Percentiles rank a stretch among this genome's conserved stretches.
Conservation (phyloP, 2,113 vertebrate genomes). For the Trichomycterus rosablanca region DNA sequence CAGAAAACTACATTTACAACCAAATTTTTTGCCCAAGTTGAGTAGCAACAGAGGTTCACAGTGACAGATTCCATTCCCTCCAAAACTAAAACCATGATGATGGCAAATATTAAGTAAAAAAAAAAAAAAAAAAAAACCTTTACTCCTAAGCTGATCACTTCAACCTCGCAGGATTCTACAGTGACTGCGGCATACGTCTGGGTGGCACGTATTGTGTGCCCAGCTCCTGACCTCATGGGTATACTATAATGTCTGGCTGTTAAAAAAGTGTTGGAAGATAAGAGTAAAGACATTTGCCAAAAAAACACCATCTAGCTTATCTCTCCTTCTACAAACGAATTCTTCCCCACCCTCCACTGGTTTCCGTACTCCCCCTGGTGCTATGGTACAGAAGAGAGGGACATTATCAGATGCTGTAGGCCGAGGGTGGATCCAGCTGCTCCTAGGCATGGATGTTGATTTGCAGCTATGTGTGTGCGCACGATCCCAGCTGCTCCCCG, state of each 20-base stretch:
- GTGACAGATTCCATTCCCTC: too few relatives aligned
- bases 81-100: too few relatives aligned
- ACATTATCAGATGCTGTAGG: slow-evolving; percentile 39
- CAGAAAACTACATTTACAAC: too few relatives aligned
- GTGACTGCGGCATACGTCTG: too few relatives aligned
- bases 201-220: not conserved
- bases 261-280: not conserved
- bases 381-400: slow-evolving; percentile 9
- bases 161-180: too few relatives aligned
- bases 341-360: slow-evolving; percentile 23
- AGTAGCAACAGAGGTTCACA: too few relatives aligned
- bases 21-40: too few relatives aligned
- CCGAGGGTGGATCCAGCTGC: slow-evolving; percentile 29
- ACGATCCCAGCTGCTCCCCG: slow-evolving; percentile 28
- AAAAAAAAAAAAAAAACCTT: too few relatives aligned
- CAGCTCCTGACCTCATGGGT: not conserved
- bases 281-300: not conserved
- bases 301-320: slow-evolving; percentile 13
- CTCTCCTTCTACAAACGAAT: slow-evolving; percentile 19
- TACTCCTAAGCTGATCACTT: too few relatives aligned
- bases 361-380: slow-evolving; percentile 15
- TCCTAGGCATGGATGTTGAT: slow-evolving; percentile 27
- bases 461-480: slow-evolving; percentile 20
- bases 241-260: not conserved
- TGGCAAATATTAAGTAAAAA: too few relatives aligned